Percentiles rank a stretch among this genome's conserved stretches.
Evolutionary conservation across 2,113 vertebrate genomes (phyloP).

Genomic region (Oxyruncus cristatus): DNA sequence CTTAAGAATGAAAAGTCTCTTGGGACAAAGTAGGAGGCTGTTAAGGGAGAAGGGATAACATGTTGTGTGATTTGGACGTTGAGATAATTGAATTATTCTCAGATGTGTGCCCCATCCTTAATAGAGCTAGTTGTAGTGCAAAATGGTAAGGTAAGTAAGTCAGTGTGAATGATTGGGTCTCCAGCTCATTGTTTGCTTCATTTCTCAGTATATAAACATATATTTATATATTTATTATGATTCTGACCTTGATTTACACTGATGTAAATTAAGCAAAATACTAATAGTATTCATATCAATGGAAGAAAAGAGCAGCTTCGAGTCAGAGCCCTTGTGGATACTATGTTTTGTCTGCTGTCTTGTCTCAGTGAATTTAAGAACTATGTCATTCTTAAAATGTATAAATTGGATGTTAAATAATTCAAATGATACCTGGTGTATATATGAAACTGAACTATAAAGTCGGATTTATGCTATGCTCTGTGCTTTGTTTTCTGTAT

Average conservation of each 20-base stretch:
- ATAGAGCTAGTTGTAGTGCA: not conserved
- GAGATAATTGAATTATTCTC: not conserved
- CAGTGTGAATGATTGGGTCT: not conserved
- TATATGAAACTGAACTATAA: not conserved
- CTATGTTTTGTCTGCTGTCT: not conserved
- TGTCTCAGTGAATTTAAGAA: not conserved
- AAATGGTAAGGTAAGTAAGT: not conserved
- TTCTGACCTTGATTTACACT: not conserved
- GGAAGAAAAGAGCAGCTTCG: not conserved
- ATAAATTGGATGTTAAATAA: not conserved
- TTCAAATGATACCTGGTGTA: not conserved
- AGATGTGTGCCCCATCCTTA: not conserved
- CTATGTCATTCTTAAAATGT: not conserved
- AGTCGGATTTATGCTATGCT: not conserved
- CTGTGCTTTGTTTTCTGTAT: not conserved
- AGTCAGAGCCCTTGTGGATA: not conserved
- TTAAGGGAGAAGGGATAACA: not conserved
- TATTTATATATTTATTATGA: too few relatives aligned
- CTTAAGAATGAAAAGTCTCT: not conserved
- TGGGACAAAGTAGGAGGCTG: not conserved
- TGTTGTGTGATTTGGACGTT: not conserved
- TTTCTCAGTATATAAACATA: not conserved
- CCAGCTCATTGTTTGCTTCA: not conserved
- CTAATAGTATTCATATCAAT: not conserved
- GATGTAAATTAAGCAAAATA: not conserved